Evolutionary conservation across 2,888 invertebrate species (phyloP).

Genomic region (Anthophora plumipes): DNA sequence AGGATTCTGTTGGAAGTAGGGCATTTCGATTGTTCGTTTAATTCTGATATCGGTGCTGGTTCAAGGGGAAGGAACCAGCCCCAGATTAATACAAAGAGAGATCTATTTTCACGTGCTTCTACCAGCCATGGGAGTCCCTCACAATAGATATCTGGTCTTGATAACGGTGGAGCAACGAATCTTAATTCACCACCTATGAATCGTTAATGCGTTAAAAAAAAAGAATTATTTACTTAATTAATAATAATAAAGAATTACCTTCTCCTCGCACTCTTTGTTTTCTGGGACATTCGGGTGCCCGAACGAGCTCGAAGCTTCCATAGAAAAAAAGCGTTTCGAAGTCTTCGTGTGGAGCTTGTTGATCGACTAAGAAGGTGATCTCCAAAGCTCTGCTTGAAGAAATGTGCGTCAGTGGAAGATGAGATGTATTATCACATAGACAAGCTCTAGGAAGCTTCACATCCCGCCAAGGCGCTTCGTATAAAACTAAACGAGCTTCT

Average conservation of each 20-base stretch:
- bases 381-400: conserved; percentile 90
- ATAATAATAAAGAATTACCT: conserved; percentile 69
- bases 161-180: conserved; percentile 88
- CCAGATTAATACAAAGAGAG: conserved; percentile 93
- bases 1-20: conserved; percentile 92
- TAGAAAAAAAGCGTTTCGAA: conserved; percentile 93
- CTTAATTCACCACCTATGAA: conserved; percentile 87
- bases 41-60: conserved; percentile 84
- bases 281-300: conserved; percentile 88
- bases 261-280: conserved; percentile 87
- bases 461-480: conserved; percentile 91
- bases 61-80: conserved; percentile 90
- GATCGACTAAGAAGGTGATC: conserved; percentile 90
- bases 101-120: conserved; percentile 91
- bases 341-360: conserved; percentile 92
- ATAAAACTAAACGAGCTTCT: conserved; percentile 86
- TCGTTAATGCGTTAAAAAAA: not conserved
- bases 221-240: not conserved
- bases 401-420: conserved; percentile 88
- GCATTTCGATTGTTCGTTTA: conserved; percentile 85
- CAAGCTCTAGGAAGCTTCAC: conserved; percentile 90
- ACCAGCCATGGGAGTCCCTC: conserved; percentile 92
- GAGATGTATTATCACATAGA: conserved; percentile 91
- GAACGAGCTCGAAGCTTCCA: conserved; percentile 89
- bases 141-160: conserved; percentile 88